Conservation (phyloP, 2,888 invertebrate genomes). For the Lasioglossum leucozonium region DNA sequence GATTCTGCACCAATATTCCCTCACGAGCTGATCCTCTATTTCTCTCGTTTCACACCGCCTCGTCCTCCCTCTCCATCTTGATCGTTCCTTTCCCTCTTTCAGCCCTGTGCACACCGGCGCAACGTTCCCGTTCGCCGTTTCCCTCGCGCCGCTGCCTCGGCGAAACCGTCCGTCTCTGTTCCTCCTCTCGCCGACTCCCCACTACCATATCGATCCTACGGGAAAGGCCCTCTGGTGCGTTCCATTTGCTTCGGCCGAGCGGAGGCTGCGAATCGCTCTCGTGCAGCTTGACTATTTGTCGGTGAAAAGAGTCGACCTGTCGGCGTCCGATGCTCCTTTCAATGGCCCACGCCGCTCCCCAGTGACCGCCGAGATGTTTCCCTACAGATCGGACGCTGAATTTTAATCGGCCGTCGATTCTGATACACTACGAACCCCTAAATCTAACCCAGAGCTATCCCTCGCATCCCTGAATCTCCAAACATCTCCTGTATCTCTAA, state of each 20-base stretch:
- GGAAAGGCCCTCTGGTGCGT: constrained; percentile 71
- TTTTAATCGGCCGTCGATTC: constrained; percentile 47
- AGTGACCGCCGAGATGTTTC: constrained; percentile 31
- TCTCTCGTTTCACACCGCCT: constrained; percentile 31
- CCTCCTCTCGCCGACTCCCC: constrained; percentile 68
- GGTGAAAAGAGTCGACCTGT: constrained; percentile 57
- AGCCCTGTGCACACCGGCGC: neutral
- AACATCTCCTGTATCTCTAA: no score
- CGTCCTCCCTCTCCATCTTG: neutral
- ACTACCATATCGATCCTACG: constrained; percentile 79
- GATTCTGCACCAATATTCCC: constrained; percentile 57
- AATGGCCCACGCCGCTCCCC: constrained; percentile 36
- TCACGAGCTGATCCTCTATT: constrained; percentile 40
- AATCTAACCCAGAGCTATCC: neutral
- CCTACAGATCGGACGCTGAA: constrained; percentile 28
- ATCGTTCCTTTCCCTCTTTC: constrained; percentile 31
- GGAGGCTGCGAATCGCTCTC: constrained; percentile 69
- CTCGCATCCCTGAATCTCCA: neutral
- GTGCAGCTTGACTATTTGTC: constrained; percentile 43
- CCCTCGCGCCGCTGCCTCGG: constrained; percentile 14
- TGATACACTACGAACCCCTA: neutral
- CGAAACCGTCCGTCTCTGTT: constrained; percentile 4
- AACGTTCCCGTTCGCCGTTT: constrained; percentile 19
- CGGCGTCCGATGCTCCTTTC: constrained; percentile 45
- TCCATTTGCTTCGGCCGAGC: constrained; percentile 71